Conservation (phyloP, 1,140 invertebrate species). For the Brachionus paranguensis region DNA sequence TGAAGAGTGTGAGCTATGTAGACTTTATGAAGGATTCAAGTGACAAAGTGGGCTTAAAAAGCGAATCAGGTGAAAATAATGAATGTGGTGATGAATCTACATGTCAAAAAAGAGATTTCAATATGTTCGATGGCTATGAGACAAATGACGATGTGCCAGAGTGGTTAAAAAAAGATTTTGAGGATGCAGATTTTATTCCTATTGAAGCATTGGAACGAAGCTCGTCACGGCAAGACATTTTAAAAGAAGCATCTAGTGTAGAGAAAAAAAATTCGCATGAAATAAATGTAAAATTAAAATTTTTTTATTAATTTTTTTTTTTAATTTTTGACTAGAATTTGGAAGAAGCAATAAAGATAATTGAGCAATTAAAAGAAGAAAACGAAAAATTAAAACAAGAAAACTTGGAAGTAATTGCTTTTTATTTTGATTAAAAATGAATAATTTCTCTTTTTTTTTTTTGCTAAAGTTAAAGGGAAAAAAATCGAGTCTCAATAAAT, state of each 20-base stretch:
- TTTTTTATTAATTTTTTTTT: not conserved
- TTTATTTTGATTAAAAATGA: not conserved
- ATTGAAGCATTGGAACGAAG: conserved; percentile 11
- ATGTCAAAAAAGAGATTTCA: conserved; percentile 19
- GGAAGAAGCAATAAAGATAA: not conserved
- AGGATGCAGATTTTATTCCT: conserved; percentile 21
- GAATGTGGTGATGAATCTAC: not conserved
- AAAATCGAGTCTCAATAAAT: not conserved
- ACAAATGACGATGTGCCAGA: not conserved
- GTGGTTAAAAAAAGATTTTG: conserved; percentile 36
- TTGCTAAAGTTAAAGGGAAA: not conserved
- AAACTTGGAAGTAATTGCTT: not conserved
- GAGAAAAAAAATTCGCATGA: not conserved
- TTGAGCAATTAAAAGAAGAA: conserved; percentile 15
- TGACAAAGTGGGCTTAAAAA: not conserved
- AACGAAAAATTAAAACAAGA: conserved; percentile 8
- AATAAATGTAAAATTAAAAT: not conserved
- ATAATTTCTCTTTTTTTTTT: not conserved
- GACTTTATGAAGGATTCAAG: not conserved
- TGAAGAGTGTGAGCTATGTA: not conserved
- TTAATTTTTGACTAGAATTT: not conserved
- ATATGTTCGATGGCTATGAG: not conserved
- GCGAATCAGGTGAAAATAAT: not conserved
- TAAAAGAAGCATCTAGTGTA: not conserved
- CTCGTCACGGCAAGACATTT: not conserved